These are phyloP conservation scores for Chionodraco myersi DNA, from an alignment of 2,113 vertebrate genomes.

Conservation along the genomic window DNA sequence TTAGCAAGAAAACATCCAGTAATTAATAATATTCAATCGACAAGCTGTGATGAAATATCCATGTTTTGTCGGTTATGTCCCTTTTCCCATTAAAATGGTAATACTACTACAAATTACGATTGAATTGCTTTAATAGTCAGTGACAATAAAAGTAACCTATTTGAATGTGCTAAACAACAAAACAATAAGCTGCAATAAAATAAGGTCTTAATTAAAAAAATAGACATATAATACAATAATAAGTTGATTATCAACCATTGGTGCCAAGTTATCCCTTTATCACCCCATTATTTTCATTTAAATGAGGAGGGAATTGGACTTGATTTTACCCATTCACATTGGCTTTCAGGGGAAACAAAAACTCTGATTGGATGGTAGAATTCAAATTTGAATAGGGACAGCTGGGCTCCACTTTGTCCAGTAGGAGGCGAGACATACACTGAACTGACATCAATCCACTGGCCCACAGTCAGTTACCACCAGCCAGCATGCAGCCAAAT, in stretches of 20 bases:
- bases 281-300: neutral
- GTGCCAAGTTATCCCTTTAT: neutral
- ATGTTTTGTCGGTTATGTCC: neutral
- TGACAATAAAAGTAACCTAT: neutral
- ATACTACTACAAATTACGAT: neutral
- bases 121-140: neutral
- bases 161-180: neutral
- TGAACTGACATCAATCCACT: conserved; percentile 46
- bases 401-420: conserved; percentile 51
- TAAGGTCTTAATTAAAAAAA: neutral
- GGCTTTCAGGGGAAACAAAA: neutral
- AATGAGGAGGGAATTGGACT: conserved; percentile 4
- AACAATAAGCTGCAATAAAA: conserved; percentile 3
- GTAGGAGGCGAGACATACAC: conserved; percentile 31
- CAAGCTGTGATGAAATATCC: neutral
- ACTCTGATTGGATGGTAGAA: conserved; percentile 54
- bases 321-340: conserved; percentile 20
- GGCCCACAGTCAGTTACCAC: conserved; percentile 22
- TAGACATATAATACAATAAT: neutral
- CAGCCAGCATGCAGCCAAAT: conserved; percentile 10
- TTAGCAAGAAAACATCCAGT: neutral
- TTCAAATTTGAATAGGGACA: conserved; percentile 58
- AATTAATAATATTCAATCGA: neutral
- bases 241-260: neutral
- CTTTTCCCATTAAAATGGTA: neutral